Evolutionary conservation across 2,113 vertebrate genomes (phyloP), one percentile per base, ranked within the genome.

Genomic region (Potamarius usumacintae): DNA sequence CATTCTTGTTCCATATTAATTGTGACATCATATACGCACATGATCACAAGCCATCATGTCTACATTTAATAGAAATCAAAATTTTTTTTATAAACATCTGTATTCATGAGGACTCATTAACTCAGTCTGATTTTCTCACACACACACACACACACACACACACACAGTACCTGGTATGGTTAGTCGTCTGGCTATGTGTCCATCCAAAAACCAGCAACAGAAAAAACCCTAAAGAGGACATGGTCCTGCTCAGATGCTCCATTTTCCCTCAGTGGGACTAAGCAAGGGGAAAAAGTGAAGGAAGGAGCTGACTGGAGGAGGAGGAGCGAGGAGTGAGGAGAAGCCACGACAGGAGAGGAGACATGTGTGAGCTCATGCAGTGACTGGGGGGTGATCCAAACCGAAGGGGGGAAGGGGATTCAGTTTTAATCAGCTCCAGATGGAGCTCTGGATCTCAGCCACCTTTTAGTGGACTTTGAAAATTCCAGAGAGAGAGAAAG

Each of bases 81-180:
- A 34, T n/a, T n/a, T n/a, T n/a, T 18, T 71, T 71, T 71, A 15
- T 17, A 72, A 42, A 72, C 69, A 18, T 20, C 17, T 42, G 14
- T 8, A 15, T 18, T 42, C 69, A 72, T 2, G 7, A 20, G 69
- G 7, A 72, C 69, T 17, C 15, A 42, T 72, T 5, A 17, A 60
- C 17, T 20, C 17, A 60, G 18, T 60, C 17, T 60, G 58, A 60
- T 17, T 60, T 58, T 15, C 14, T 9, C 86, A 50, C 72, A 50
- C 71, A 78, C 48, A 15, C 57, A 52, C 50, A 79, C 42, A 74
- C 72, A 77, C 65, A 58, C 79, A 77, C 12, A 48, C 48, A 77
- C 72, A 74, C 60, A 53, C 69, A n/a, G 22, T 86, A 96, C 95
- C 95, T 95, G 91, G 92, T 94, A 85, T 67, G 57, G 90, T 94